Percentiles rank a stretch among this genome's conserved stretches.
Conservation (phyloP, 2,888 invertebrate genomes). For the Heteropelma amictum region DNA sequence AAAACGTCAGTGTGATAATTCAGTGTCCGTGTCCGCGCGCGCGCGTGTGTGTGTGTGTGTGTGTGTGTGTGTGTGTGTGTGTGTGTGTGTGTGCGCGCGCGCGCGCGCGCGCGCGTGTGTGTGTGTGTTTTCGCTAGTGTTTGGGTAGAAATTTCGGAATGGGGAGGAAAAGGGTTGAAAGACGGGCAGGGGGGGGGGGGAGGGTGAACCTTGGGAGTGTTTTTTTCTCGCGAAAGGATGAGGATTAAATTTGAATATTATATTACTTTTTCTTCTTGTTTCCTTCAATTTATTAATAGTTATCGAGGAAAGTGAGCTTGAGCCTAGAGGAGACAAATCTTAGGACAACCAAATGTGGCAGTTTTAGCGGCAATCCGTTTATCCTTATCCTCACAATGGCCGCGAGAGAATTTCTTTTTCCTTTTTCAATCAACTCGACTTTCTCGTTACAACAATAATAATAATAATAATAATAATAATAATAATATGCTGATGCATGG, state of each 20-base stretch:
- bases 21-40: not conserved
- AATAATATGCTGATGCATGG: constrained; percentile 33
- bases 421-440: constrained; percentile 11
- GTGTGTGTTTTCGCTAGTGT: too few relatives aligned
- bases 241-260: constrained; percentile 21
- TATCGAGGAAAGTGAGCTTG: constrained; percentile 33
- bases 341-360: constrained; percentile 34
- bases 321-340: constrained; percentile 37
- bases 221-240: constrained; percentile 4
- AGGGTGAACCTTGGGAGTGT: not conserved
- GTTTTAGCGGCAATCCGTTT: constrained; percentile 10
- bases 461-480: constrained; percentile 33
- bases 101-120: not conserved
- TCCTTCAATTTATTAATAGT: not conserved
- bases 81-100: not conserved
- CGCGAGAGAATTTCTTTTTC: constrained; percentile 24
- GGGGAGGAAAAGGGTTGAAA: not conserved
- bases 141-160: too few relatives aligned
- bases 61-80: not conserved
- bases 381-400: constrained; percentile 28
- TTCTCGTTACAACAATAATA: constrained; percentile 19
- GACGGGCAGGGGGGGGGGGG: constrained; percentile 21
- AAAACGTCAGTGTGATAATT: constrained; percentile 60
- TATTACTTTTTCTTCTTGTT: not conserved
- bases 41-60: constrained; percentile 2